phyloP scores from a whole-genome alignment of 2,888 invertebrate species.

The Drepana falcataria region DNA sequence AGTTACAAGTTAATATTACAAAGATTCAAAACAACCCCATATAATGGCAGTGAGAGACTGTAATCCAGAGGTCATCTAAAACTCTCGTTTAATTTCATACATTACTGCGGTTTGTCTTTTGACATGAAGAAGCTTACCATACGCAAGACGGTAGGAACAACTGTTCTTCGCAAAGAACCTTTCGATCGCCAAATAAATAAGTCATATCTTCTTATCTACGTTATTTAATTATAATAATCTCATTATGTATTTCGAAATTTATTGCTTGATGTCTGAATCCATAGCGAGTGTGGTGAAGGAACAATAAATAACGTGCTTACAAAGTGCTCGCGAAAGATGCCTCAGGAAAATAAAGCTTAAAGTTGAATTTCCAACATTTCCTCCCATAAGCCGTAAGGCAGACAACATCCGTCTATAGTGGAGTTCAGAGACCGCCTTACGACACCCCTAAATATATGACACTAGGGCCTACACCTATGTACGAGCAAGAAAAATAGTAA shows the following conservation, averaged over 20 bases:
- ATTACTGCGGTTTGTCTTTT: slow-evolving; percentile 58
- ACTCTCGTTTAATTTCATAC: slow-evolving; percentile 10
- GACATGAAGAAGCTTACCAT: slow-evolving; percentile 54
- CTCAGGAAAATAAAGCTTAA: slow-evolving; percentile 56
- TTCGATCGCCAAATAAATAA: slow-evolving; percentile 35
- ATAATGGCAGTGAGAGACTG: neutral
- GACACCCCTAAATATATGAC: neutral
- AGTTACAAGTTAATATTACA: no score
- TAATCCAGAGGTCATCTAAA: slow-evolving; percentile 4
- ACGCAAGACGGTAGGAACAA: slow-evolving; percentile 13
- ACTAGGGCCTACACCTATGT: slow-evolving; percentile 22
- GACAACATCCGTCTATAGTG: no score
- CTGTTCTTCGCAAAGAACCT: slow-evolving; percentile 24
- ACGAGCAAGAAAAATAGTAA: slow-evolving; percentile 66
- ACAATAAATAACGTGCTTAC: slow-evolving; percentile 32
- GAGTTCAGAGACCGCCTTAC: neutral
- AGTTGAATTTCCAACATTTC: slow-evolving; percentile 15
- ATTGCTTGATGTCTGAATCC: slow-evolving; percentile 60
- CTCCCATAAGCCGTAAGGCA: no score
- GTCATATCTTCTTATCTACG: slow-evolving; percentile 37
- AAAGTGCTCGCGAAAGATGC: slow-evolving; percentile 64
- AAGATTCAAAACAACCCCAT: neutral
- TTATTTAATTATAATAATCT: slow-evolving; percentile 47
- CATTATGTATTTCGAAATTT: slow-evolving; percentile 18
- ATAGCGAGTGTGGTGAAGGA: slow-evolving; percentile 66